phyloP scores from a whole-genome alignment of 2,113 vertebrate genomes.

The Girardinichthys multiradiatus region DNA sequence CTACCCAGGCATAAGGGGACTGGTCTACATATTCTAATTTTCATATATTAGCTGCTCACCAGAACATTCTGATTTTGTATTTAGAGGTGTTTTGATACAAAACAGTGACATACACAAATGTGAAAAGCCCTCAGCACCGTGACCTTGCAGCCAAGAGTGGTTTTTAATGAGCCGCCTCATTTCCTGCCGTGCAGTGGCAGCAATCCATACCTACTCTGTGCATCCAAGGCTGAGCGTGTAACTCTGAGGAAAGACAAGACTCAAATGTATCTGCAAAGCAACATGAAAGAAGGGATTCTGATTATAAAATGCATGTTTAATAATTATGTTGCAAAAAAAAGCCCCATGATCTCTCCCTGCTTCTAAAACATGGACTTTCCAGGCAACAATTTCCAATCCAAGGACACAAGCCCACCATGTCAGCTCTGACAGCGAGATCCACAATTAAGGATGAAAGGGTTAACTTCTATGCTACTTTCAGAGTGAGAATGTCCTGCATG shows the following conservation, averaged over 20 bases:
- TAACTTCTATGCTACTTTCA: slow-evolving; percentile 46
- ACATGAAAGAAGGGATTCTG: slow-evolving; percentile 19
- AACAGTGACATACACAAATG: slow-evolving; percentile 23
- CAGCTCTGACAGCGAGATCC: slow-evolving; percentile 37
- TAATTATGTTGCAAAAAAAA: background rate
- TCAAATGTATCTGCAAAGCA: slow-evolving; percentile 15
- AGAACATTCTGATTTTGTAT: slow-evolving; percentile 10
- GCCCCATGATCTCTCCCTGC: slow-evolving; percentile 25
- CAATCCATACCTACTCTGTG: slow-evolving; percentile 24
- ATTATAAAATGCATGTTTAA: slow-evolving; percentile 7
- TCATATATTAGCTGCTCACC: background rate
- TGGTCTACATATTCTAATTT: background rate
- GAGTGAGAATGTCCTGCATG: slow-evolving; percentile 13
- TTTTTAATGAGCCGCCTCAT: slow-evolving; percentile 59
- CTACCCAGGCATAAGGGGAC: background rate
- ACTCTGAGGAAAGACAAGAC: slow-evolving; percentile 30
- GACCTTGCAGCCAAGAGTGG: slow-evolving; percentile 49
- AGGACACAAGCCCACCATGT: slow-evolving; percentile 28
- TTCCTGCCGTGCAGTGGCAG: slow-evolving; percentile 27
- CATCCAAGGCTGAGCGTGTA: slow-evolving; percentile 31
- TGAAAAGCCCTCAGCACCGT: slow-evolving; percentile 42
- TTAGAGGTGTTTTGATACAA: slow-evolving; percentile 12
- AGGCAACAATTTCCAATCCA: slow-evolving; percentile 21
- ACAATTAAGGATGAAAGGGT: slow-evolving; percentile 40
- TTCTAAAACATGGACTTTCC: slow-evolving; percentile 8